These are phyloP conservation scores for Microctenopoma stevenorrisi DNA, from an alignment of 2,797 vertebrate genomes.

Conservation along the genomic window DNA sequence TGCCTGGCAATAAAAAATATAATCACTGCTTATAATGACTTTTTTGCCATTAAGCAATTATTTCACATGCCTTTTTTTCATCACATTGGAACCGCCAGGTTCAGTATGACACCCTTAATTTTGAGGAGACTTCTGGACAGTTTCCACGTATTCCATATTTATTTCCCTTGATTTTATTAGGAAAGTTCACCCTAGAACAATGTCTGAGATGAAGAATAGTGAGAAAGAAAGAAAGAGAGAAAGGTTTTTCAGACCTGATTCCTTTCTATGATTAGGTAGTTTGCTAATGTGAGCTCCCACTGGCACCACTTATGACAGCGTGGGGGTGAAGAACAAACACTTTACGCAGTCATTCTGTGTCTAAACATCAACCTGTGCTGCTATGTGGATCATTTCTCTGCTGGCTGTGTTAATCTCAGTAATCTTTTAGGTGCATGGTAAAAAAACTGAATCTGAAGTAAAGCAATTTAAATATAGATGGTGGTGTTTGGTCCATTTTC, in stretches of 20 bases:
- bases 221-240: neutral
- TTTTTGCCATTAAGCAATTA: constrained; percentile 8
- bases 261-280: constrained; percentile 43
- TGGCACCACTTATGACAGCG: constrained; percentile 64
- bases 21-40: constrained; percentile 35
- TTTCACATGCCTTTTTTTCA: constrained; percentile 31
- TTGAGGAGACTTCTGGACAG: constrained; percentile 55
- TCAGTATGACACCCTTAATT: constrained; percentile 60
- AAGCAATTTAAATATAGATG: constrained; percentile 43
- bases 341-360: constrained; percentile 35
- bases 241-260: constrained; percentile 10
- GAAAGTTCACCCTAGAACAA: constrained; percentile 53
- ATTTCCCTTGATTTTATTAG: constrained; percentile 66
- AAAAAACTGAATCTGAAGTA: constrained; percentile 45
- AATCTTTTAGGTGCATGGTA: constrained; percentile 52
- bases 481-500: constrained; percentile 13
- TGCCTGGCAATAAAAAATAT: constrained; percentile 43
- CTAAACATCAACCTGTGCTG: constrained; percentile 42
- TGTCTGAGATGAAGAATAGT: neutral
- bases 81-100: constrained; percentile 31
- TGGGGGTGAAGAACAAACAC: constrained; percentile 68
- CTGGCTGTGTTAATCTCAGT: constrained; percentile 52
- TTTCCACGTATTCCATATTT: constrained; percentile 58
- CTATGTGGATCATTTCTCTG: constrained; percentile 56
- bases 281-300: constrained; percentile 50